Conservation (phyloP, 2,113 vertebrate species). For the Eptesicus fuscus region DNA sequence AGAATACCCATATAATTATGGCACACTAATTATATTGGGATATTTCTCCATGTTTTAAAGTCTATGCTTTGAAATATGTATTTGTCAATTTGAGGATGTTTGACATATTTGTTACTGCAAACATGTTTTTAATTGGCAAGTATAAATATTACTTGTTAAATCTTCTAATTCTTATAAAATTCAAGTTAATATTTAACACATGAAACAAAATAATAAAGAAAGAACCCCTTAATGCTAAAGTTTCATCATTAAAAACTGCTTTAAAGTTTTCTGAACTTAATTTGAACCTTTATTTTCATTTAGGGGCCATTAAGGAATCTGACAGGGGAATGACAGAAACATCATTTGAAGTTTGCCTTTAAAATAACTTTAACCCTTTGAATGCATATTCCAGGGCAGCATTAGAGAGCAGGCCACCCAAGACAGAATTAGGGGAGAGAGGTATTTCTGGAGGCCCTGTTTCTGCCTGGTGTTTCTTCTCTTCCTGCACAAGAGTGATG, state of each 20-base stretch:
- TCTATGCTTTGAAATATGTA: neutral
- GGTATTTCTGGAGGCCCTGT: neutral
- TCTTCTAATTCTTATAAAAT: conserved; percentile 62
- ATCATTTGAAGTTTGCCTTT: conserved; percentile 79
- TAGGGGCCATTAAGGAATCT: conserved; percentile 79
- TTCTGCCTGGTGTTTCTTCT: neutral
- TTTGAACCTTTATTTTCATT: conserved; percentile 84
- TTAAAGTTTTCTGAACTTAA: conserved; percentile 81
- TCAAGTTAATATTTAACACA: conserved; percentile 74
- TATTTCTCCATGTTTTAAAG: conserved; percentile 45
- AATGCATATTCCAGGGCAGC: conserved; percentile 56
- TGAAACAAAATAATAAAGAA: conserved; percentile 50
- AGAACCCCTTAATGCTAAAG: conserved; percentile 38
- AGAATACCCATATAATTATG: neutral
- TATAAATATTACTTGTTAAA: conserved; percentile 56
- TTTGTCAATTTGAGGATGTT: conserved; percentile 44
- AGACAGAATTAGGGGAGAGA: neutral
- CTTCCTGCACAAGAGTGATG: neutral
- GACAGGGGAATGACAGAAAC: conserved; percentile 74
- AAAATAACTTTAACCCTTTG: conserved; percentile 77
- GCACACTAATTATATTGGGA: neutral
- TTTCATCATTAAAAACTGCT: conserved; percentile 67
- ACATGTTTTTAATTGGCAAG: conserved; percentile 45
- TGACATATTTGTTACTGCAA: conserved; percentile 41
- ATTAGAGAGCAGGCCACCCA: conserved; percentile 33